Evolutionary conservation across 2,888 invertebrate species (phyloP).

Genomic region (Melanargia galathea): DNA sequence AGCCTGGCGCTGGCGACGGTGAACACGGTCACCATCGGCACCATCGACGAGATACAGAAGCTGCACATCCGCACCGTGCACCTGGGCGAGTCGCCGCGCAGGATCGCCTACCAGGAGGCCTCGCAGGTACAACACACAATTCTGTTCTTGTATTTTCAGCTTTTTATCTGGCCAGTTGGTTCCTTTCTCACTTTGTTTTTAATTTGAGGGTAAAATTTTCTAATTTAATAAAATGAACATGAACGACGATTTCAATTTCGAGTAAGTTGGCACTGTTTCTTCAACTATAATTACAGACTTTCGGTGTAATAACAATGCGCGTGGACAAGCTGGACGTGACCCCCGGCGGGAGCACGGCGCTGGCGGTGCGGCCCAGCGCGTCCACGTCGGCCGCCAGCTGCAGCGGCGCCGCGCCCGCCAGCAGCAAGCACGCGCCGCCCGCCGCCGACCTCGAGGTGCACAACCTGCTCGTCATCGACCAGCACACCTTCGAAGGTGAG

Average conservation of each 20-base stretch:
- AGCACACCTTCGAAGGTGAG: constrained; percentile 95
- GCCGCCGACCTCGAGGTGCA: constrained; percentile 95
- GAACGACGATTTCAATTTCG: neutral
- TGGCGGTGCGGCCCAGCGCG: constrained; percentile 64
- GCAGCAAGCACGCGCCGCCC: constrained; percentile 85
- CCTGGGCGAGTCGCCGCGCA: constrained; percentile 95
- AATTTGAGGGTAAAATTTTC: no score
- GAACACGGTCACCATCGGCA: constrained; percentile 95
- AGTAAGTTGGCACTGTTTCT: neutral
- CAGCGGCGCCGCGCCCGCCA: constrained; percentile 54
- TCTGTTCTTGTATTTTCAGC: neutral
- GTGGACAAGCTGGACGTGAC: constrained; percentile 92
- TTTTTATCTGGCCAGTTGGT: no score
- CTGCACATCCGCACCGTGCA: constrained; percentile 98
- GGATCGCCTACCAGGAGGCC: constrained; percentile 97
- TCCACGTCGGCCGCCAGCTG: constrained; percentile 64
- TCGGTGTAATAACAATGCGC: constrained; percentile 95
- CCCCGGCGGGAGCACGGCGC: constrained; percentile 68
- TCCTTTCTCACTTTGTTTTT: no score
- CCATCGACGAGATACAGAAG: constrained; percentile 99
- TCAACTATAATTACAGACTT: constrained; percentile 83
- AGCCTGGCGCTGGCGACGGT: constrained; percentile 94
- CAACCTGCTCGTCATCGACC: constrained; percentile 95
- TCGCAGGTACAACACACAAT: constrained; percentile 84
- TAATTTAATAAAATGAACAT: no score